Evolutionary conservation across 1,140 invertebrate species (phyloP).

Genomic region (Pogonognathellus flavescens): DNA sequence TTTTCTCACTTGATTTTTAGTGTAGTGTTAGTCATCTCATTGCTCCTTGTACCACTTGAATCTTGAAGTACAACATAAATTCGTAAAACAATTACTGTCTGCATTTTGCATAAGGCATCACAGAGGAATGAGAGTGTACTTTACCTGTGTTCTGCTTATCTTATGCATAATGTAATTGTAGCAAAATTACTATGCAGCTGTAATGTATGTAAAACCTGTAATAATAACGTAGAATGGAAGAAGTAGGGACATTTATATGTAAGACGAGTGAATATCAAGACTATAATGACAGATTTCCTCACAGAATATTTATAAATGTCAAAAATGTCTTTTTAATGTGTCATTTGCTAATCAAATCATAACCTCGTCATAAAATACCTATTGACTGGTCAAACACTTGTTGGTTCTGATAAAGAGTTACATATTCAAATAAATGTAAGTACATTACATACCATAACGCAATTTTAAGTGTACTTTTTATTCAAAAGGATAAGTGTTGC

Average conservation of each 20-base stretch:
- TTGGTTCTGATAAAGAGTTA: too few species aligned
- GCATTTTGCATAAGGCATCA: not conserved
- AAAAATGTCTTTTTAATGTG: constrained; percentile 28
- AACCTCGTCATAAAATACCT: not conserved
- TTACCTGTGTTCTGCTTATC: too few species aligned
- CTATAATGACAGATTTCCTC: not conserved
- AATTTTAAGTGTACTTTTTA: too few species aligned
- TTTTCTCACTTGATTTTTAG: not conserved
- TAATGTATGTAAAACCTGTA: not conserved
- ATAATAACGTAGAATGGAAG: not conserved
- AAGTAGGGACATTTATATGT: not conserved
- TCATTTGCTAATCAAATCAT: not conserved
- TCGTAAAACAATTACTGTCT: not conserved
- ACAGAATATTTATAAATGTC: constrained; percentile 22
- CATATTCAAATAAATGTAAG: too few species aligned
- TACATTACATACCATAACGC: too few species aligned
- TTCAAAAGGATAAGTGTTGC: too few species aligned
- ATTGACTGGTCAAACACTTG: too few species aligned
- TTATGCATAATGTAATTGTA: too few species aligned
- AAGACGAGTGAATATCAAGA: not conserved
- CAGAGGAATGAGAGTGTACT: too few species aligned
- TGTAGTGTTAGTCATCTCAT: not conserved
- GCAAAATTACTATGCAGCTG: too few species aligned
- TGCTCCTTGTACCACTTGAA: not conserved
- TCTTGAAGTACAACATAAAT: constrained; percentile 23